Evolutionary conservation across 2,797 vertebrate species (phyloP).

Genomic region (Falco biarmicus): DNA sequence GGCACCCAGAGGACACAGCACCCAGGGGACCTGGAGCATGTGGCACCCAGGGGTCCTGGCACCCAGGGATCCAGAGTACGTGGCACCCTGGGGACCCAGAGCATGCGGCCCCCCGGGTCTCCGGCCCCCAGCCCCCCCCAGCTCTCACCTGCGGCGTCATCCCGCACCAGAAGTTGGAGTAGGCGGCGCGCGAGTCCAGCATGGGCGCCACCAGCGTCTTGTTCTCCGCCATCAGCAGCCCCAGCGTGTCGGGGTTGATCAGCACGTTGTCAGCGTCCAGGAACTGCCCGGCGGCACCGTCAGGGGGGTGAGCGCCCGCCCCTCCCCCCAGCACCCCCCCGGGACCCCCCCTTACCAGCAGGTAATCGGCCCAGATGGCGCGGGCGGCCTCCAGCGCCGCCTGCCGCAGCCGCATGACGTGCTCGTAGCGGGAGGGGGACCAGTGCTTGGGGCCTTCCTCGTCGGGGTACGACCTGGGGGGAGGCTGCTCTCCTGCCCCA

Average conservation of each 20-base stretch:
- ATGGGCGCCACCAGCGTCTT: conserved; percentile 92
- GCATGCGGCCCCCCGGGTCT: no score
- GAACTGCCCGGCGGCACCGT: not conserved
- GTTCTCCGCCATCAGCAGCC: conserved; percentile 88
- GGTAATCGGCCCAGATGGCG: conserved; percentile 93
- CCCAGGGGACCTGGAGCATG: not conserved
- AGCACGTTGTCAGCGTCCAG: conserved; percentile 90
- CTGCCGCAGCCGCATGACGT: conserved; percentile 93
- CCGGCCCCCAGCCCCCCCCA: no score
- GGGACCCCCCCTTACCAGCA: conserved; percentile 81
- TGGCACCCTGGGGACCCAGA: no score
- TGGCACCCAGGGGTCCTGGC: accelerated
- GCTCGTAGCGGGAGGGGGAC: conserved; percentile 84
- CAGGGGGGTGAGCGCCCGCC: no score
- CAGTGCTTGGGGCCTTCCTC: conserved; percentile 91
- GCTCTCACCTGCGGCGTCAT: conserved; percentile 90
- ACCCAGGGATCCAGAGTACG: no score
- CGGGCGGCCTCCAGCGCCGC: conserved; percentile 88
- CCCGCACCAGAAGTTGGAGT: conserved; percentile 97
- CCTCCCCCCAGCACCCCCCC: no score
- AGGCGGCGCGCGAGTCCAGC: conserved; percentile 92
- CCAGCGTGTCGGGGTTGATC: conserved; percentile 84
- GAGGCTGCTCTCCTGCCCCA: no score
- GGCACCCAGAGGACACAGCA: not conserved
- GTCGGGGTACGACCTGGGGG: conserved; percentile 79